A percentile compares a stretch with the other conserved stretches of the same genome.
Conservation (phyloP, 2,113 vertebrate species). For the Microtus ochrogaster region DNA sequence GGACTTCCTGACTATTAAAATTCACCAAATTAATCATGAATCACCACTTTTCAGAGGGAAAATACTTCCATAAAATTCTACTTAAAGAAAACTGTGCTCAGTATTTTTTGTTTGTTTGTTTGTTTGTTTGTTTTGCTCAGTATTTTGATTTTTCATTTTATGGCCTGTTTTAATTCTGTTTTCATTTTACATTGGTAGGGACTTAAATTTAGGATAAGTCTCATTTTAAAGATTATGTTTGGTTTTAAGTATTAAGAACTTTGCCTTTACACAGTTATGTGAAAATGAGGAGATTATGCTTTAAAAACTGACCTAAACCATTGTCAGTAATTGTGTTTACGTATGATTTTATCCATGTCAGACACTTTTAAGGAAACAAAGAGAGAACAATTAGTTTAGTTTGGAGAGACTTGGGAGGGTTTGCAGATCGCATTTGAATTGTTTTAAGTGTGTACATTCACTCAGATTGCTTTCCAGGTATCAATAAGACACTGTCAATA, state of each 20-base stretch:
- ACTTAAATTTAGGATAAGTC: conserved; percentile 4
- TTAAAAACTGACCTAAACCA: conserved; percentile 27
- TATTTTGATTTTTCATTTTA: conserved; percentile 46
- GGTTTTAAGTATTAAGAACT: conserved; percentile 49
- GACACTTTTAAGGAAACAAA: background rate
- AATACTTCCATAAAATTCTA: conserved; percentile 20
- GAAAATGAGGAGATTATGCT: conserved; percentile 51
- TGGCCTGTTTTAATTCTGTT: conserved; percentile 2
- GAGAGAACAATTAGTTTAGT: background rate
- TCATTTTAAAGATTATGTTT: conserved; percentile 54
- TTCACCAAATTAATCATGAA: conserved; percentile 13
- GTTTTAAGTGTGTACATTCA: background rate
- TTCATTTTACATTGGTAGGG: conserved; percentile 34
- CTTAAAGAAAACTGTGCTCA: conserved; percentile 44
- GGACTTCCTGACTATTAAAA: conserved; percentile 9
- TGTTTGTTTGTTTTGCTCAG: background rate
- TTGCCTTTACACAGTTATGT: conserved; percentile 52
- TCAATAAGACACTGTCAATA: background rate
- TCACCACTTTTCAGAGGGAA: background rate
- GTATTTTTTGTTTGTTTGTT: background rate
- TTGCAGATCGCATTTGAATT: conserved; percentile 14
- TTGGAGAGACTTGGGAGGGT: conserved; percentile 16
- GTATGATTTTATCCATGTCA: background rate
- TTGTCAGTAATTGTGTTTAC: background rate
- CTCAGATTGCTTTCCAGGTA: background rate